Base-by-base conservation (phyloP, 2,113 vertebrate species). In the Gnathonemus echidnorhynchus region DNA sequence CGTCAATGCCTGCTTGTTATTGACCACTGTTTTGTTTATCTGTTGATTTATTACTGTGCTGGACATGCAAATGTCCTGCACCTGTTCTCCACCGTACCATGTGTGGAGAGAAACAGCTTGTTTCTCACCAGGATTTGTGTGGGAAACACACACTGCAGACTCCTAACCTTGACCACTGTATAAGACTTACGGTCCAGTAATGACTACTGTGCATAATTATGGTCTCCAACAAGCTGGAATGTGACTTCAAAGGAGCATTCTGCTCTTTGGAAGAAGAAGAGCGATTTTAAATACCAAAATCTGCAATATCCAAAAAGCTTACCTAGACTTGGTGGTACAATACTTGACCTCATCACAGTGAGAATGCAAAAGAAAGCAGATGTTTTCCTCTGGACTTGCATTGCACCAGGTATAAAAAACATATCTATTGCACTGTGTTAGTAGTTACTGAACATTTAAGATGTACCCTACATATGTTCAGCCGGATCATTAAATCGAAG, bases 201-300 rank as follows among this genome's bases (percentile, higher is more conserved):
- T 89, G 85, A 91, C 88, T 88, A 88, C 85, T 88, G 50, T 88
- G 27, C 48, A 46, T 91, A 91, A 90, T 88, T 88, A 91, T 46
- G 77, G 86, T 62, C n/a, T 91, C 39, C 27, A 50, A 46, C 62
- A 83, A 53, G 49, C 66, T 66, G 89, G 86, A 90, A 91, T 91
- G 90, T 88, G 86, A 89, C 52, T 91, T 91, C 89, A 90, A 91
- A 91, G 85, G 6, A 15, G 19, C 42, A 31, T 45, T 77, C 56
- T 42, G 24, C 74, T 46, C 39, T 62, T 27, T 50, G 35, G 56
- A 66, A 56, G 56, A 45, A 53, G 62, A 83, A 80, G 5, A 24
- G n/a, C 17, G 45, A 70, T 70, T 70, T 48, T 39, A 74, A 88
- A 48, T 3, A 77, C 35, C 35, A 62, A 88, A 88, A 45, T 66